Percentiles rank a stretch among this genome's conserved stretches.
Conservation (phyloP, 2,797 vertebrate species). For the Hoplostethus atlanticus region DNA sequence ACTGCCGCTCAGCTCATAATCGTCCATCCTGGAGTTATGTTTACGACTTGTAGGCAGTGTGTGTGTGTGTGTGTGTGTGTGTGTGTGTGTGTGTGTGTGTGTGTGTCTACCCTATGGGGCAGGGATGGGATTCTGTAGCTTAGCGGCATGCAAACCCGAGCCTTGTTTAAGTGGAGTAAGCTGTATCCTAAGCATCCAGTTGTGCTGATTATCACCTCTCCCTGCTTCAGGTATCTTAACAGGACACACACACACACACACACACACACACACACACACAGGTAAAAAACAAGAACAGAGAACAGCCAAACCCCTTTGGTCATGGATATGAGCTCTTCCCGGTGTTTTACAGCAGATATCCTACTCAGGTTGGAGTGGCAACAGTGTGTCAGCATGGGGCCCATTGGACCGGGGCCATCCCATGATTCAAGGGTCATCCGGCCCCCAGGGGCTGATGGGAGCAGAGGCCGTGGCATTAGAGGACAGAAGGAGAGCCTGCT, state of each 20-base stretch:
- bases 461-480: constrained; percentile 76
- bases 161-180: constrained; percentile 60
- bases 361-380: constrained; percentile 13
- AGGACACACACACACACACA: constrained; percentile 24
- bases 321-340: not conserved
- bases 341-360: constrained; percentile 16
- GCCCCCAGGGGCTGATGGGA: constrained; percentile 8
- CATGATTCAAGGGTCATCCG: constrained; percentile 27
- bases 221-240: constrained; percentile 57
- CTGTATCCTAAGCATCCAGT: constrained; percentile 64
- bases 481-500: constrained; percentile 88
- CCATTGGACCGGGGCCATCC: constrained; percentile 10
- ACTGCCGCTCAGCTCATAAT: constrained; percentile 56
- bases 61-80: constrained; percentile 16
- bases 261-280: constrained; percentile 6
- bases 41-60: constrained; percentile 41
- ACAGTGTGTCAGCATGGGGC: constrained; percentile 30
- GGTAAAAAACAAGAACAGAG: not conserved
- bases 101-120: constrained; percentile 14
- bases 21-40: constrained; percentile 42
- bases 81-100: constrained; percentile 22
- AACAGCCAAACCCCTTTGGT: constrained; percentile 1
- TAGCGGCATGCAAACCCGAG: constrained; percentile 6
- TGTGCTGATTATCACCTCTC: constrained; percentile 60
- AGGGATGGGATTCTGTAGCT: constrained; percentile 8